Evolutionary conservation across 2,113 vertebrate species (phyloP), one percentile per base, ranked within the genome.

Genomic region (Zeus faber): DNA sequence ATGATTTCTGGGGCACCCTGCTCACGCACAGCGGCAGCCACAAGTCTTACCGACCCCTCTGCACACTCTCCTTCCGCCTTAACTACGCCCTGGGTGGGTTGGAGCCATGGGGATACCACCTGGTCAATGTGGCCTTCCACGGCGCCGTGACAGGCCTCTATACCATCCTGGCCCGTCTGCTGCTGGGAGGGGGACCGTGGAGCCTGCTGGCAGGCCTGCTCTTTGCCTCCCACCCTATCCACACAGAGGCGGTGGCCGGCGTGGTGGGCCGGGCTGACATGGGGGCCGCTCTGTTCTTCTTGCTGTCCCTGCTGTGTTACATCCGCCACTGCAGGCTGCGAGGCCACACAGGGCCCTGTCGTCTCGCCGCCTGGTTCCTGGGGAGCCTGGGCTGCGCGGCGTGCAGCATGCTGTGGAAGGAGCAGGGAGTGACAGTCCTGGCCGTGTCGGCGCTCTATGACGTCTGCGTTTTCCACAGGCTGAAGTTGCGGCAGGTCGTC

Each of bases 331-430:
- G 97, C 54, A 23, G 59, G 35, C 75, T 83, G 52, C 74, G 81
- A 20, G 83, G 77, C 20, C 65, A 50, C 0, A 75, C 67, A 0
- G 62, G 73, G 77, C 79, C 44, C 84, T 86, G 23, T 85, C 91
- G 79, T 65, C 81, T 49, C 76, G 54, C 49, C 88, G 90, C 90
- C 65, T 99, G 96, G 96, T 88, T 99, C 61, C 70, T 92, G 47
- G 90, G 87, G 56, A 87, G 95, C 0, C 90, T 96, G 51, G 81
- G 85, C 14, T 95, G 93, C 1, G 95, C 96, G 0, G 91, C 90
- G 0, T 95, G 92, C 89, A 98, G 97, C 85, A 97, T 99, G 95
- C 80, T 99, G 39, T 99, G 97, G 95, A 99, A 99, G 78, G 97
- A 99, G 70, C 96, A 98, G 63, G 97, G 97, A 39, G 93, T 99